Evolutionary conservation across 2,113 vertebrate genomes (phyloP), one percentile per base, ranked within the genome.

Genomic region (Tauraco erythrolophus): DNA sequence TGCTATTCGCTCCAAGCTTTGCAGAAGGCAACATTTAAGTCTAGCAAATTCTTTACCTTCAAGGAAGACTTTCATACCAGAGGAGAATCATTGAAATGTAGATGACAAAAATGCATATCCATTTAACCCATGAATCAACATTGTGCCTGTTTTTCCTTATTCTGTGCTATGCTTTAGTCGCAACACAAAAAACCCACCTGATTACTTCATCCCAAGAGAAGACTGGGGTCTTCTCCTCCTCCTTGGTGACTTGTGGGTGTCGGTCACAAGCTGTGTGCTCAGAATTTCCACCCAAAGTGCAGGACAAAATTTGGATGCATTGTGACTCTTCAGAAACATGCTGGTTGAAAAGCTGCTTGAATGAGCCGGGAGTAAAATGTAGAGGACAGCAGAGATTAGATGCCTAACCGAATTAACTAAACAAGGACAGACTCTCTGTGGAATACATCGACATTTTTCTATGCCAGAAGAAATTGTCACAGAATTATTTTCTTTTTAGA

Each of bases 191-290:
- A 41, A 48, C 56, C 1, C 3, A 41, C 28, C 18, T 8, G 27
- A 14, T 13, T 60, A 2, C 22, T 62, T 46, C 2, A 0, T 72
- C 28, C 39, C 25, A 17, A 48, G 17, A 65, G 17, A 28, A 48
- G 15, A 19, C 1, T 0, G 0, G 23, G 7, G 64, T 31, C 19
- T 7, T 18, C 27, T 60, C 27, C 45, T 83, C 22, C 24, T 31
- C 25, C 35, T 53, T 37, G 17, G 7, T 28, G 37, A 10, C 13
- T 25, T 45, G 10, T 24, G 4, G 5, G 3, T 71, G 12, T 79
- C 61, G 83, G 18, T 35, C 3, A 2, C 31, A 27, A 77, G 7
- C 0, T 79, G 5, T 23, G 30, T 25, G 14, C n/a, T 89, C 53
- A 61, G 11, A 80, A 61, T 57, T 45, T 41, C 25, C 31, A 28